phyloP scores from a whole-genome alignment of 1,140 invertebrate genomes.

The Schmidtea mediterranea region DNA sequence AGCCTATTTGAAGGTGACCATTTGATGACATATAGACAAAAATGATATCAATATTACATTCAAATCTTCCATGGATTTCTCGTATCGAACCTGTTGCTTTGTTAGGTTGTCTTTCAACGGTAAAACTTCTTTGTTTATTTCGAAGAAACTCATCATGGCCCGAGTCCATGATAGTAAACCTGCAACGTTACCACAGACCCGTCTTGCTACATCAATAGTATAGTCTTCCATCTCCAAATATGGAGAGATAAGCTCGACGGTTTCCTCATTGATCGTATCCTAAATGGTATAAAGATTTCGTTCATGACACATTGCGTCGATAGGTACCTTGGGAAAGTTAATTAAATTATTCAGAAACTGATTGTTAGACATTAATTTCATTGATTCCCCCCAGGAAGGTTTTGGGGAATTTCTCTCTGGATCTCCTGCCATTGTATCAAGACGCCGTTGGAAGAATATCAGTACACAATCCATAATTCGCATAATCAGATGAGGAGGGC shows the following conservation, averaged over 20 bases:
- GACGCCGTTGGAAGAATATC: constrained; percentile 61
- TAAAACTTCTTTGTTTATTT: constrained; percentile 81
- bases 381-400: constrained; percentile 73
- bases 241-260: constrained; percentile 63
- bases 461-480: constrained; percentile 86
- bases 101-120: constrained; percentile 68
- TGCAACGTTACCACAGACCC: constrained; percentile 81
- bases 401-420: constrained; percentile 46
- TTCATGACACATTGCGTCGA: too few species aligned
- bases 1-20: too few species aligned
- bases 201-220: constrained; percentile 72
- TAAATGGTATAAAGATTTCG: too few species aligned
- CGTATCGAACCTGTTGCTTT: constrained; percentile 60
- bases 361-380: constrained; percentile 80
- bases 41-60: constrained; percentile 23
- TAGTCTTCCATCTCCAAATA: constrained; percentile 65
- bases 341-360: constrained; percentile 67
- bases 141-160: constrained; percentile 81
- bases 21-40: too few species aligned
- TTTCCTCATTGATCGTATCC: constrained; percentile 86
- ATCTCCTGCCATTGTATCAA: constrained; percentile 52
- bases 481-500: constrained; percentile 85
- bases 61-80: constrained; percentile 61
- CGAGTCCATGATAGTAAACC: constrained; percentile 78
- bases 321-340: constrained; percentile 85